phyloP scores from a whole-genome alignment of 2,113 vertebrate species.

The Manacus vitellinus region DNA sequence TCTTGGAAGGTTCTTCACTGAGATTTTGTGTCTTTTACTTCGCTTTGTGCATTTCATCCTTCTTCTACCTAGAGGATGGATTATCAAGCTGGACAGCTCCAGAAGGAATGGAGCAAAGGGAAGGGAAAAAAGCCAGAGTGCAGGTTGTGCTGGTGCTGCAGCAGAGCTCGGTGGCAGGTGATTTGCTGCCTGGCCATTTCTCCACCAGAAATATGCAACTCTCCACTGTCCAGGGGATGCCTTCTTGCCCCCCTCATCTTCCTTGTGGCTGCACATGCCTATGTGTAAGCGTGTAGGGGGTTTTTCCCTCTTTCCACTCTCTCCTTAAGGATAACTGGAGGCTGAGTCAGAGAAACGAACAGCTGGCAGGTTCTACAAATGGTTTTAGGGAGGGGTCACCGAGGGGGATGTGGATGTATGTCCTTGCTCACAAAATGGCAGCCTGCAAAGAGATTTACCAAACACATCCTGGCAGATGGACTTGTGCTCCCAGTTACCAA shows the following conservation, averaged over 20 bases:
- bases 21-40: not conserved
- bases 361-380: conserved; percentile 48
- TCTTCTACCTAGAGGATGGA: not conserved
- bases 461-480: conserved; percentile 33
- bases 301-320: not conserved
- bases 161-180: not conserved
- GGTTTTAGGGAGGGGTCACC: conserved; percentile 17
- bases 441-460: conserved; percentile 13
- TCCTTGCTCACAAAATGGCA: conserved; percentile 8
- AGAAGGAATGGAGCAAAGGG: not conserved
- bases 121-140: not conserved
- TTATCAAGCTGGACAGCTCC: not conserved
- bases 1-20: not conserved
- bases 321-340: not conserved
- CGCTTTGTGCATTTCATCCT: not conserved
- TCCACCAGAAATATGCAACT: not conserved
- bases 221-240: not conserved
- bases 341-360: not conserved
- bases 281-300: rapidly evolving
- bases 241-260: not conserved
- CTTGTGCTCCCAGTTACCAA: conserved; percentile 2
- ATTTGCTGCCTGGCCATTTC: not conserved
- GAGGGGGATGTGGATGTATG: not conserved
- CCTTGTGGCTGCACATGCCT: not conserved
- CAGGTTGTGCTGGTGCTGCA: not conserved